Conservation (phyloP, 2,113 vertebrate species). For the Phalacrocorax brasilianus region DNA sequence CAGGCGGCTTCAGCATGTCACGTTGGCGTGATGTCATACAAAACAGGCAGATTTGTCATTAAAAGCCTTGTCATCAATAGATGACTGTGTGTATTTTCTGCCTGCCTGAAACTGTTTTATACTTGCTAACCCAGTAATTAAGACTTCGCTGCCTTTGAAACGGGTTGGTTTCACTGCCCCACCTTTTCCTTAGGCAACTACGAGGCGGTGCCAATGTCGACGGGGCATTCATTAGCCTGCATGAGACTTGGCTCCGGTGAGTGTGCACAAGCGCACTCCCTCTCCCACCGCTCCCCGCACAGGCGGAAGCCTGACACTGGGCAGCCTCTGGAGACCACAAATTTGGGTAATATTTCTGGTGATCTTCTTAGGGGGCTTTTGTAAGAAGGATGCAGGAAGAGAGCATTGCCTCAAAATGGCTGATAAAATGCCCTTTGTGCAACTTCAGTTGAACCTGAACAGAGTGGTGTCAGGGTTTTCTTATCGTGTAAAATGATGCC, state of each 20-base stretch:
- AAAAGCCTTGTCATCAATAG: conserved; percentile 44
- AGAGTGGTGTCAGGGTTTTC: not conserved
- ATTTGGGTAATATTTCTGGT: not conserved
- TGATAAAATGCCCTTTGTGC: conserved; percentile 9
- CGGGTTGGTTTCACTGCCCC: conserved; percentile 40
- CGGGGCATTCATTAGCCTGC: not conserved
- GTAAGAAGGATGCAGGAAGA: not conserved
- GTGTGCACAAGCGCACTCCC: not conserved
- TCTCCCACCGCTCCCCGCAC: accelerated
- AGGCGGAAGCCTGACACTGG: not conserved
- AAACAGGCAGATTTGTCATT: conserved; percentile 24
- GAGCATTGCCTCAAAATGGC: not conserved
- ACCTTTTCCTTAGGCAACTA: conserved; percentile 27
- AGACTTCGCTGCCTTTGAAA: conserved; percentile 36
- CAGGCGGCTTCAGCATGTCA: not conserved
- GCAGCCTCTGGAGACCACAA: not conserved
- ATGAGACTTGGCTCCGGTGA: not conserved
- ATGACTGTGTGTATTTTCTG: conserved; percentile 56
- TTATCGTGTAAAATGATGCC: conserved; percentile 6
- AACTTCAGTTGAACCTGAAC: not conserved
- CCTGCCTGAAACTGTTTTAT: conserved; percentile 45
- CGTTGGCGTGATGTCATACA: conserved; percentile 37
- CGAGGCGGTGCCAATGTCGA: not conserved
- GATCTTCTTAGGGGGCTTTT: not conserved
- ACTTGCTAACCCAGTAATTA: conserved; percentile 42